Conservation (phyloP, 2,888 invertebrate species). For the Hydrotaea diabolus region DNA sequence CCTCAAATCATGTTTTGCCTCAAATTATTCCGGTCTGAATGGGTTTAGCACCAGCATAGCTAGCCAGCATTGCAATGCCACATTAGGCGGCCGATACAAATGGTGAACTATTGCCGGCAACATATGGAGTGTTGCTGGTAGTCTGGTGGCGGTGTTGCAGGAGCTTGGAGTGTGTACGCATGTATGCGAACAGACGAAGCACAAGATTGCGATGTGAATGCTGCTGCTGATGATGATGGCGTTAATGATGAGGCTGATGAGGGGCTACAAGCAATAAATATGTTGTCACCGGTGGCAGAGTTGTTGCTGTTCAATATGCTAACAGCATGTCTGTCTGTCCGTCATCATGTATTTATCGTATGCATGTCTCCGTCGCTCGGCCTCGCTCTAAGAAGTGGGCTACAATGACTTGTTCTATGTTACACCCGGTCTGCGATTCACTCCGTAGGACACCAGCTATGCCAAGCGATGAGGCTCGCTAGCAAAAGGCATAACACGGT, state of each 20-base stretch:
- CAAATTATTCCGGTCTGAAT: constrained; percentile 30
- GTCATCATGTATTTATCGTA: not conserved
- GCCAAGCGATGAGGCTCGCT: not conserved
- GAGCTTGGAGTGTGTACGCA: not conserved
- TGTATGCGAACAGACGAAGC: not conserved
- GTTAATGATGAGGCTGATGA: not conserved
- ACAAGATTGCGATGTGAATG: constrained; percentile 8
- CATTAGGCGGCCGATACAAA: constrained; percentile 49
- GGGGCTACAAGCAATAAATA: constrained; percentile 63
- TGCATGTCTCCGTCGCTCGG: not conserved
- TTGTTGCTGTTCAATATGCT: constrained; percentile 17
- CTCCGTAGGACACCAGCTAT: not conserved
- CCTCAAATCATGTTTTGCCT: constrained; percentile 20
- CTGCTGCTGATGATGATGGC: constrained; percentile 3
- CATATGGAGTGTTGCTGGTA: constrained; percentile 21
- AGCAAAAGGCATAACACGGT: constrained; percentile 10
- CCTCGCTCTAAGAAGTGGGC: not conserved
- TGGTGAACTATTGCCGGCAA: constrained; percentile 58
- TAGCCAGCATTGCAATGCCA: constrained; percentile 21
- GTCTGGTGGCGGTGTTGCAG: not conserved
- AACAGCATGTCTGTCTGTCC: not conserved
- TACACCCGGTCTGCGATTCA: not conserved
- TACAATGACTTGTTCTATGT: not conserved
- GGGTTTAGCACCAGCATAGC: constrained; percentile 9
- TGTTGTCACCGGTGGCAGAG: constrained; percentile 51